Base-by-base conservation (phyloP, 1,140 invertebrate species). In the Drosophila melanica region DNA sequence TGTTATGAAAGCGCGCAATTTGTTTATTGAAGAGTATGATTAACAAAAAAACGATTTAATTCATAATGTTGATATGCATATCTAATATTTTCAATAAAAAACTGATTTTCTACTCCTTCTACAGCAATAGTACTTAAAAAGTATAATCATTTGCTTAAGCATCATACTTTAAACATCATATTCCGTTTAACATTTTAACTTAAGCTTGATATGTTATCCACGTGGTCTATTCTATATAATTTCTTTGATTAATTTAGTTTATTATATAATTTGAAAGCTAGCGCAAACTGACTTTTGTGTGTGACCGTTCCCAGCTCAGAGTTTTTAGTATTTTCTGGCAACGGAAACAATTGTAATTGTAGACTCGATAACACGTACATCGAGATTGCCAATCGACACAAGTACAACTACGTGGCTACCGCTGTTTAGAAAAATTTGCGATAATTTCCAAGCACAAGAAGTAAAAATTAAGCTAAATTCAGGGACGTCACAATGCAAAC, bases 321-420 rank as follows among this genome's bases (percentile, higher is more conserved):
- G 35, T 57, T 12, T 5, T 37, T 37, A 41, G 33, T 65, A 48
- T 65, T 55, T 57, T 30, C 0, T 37, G 47, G 33, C 18, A 23
- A 37, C 30, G 10, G 6, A 5, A 44, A 42, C 11, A 14, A 20
- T 18, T 8, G 4, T 14, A 58, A 23, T 18, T 12, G 23, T 9
- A 27, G 16, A 8, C 2, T 44, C 65, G 65, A 74, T 63, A 74
- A 44, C 60, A 57, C n/a, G 11, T 42, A 27, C 27, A 39, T 59
- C 45, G 14, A 12, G 16, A 60, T 12, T 44, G 57, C n/a, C 66
- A 74, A 69, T 66, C 66, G 65, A 69, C 66, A 74, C 71, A 74
- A 74, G 65, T 74, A 69, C 65, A 81, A 81, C 79, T 81, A 81
- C 79, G 79, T 81, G 79, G 79, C 79, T 81, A 67, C 63, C 48